Percentiles rank a stretch among this genome's conserved stretches.
Evolutionary conservation across 2,797 vertebrate species (phyloP).

Genomic region (Sebastes miniatus): DNA sequence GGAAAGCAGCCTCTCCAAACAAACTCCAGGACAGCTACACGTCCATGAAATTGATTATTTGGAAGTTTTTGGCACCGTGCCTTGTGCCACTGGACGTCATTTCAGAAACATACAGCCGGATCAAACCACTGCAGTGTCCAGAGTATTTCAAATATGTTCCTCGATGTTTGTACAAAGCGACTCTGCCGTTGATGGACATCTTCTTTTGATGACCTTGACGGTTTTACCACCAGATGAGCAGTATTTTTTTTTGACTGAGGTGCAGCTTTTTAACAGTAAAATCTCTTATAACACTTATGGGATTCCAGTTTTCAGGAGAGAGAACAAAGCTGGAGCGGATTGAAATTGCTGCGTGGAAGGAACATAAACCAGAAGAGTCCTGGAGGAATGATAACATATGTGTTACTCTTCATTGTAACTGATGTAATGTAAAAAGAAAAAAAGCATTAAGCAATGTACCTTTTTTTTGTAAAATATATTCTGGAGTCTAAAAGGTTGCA

Average conservation of each 20-base stretch:
- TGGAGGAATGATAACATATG: constrained; percentile 11
- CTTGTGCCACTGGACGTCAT: neutral
- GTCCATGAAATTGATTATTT: constrained; percentile 2
- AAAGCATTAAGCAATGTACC: neutral
- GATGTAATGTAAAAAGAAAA: constrained; percentile 12
- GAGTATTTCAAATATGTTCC: constrained; percentile 6
- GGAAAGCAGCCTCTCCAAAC: constrained; percentile 43
- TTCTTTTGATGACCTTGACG: neutral
- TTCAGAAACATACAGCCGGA: neutral
- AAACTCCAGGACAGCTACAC: constrained; percentile 7
- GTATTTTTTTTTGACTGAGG: constrained; percentile 19
- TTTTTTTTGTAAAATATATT: constrained; percentile 57
- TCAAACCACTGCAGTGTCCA: neutral
- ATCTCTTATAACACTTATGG: neutral
- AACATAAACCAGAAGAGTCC: constrained; percentile 21
- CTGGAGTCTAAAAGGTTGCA: constrained; percentile 35
- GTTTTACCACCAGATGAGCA: constrained; percentile 7
- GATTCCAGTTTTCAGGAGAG: constrained; percentile 16
- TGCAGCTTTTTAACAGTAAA: constrained; percentile 10
- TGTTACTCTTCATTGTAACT: constrained; percentile 30
- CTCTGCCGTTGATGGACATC: neutral
- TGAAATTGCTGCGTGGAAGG: neutral
- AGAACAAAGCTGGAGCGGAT: neutral
- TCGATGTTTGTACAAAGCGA: neutral
- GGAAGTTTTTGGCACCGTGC: neutral